Percentiles rank a stretch among this genome's conserved stretches.
Conservation (phyloP, 2,797 vertebrate species). For the Acropternis orthonyx region DNA sequence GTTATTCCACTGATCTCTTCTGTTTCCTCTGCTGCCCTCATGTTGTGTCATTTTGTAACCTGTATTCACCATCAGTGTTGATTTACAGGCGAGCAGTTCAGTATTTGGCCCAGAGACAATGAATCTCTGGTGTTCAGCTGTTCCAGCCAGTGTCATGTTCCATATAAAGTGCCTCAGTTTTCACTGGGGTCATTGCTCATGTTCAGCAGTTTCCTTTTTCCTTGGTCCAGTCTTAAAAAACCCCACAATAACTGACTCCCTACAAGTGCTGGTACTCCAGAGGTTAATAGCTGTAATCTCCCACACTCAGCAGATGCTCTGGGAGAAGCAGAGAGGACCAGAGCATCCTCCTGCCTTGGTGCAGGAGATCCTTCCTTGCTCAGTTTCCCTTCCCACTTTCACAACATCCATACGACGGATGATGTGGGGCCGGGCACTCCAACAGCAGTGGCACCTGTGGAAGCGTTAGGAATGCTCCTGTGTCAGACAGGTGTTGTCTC, state of each 20-base stretch:
- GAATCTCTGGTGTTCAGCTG: background rate
- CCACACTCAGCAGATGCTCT: background rate
- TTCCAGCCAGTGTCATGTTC: background rate
- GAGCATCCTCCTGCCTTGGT: background rate
- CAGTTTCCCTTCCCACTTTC: background rate
- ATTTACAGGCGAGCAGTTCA: background rate
- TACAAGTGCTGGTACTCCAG: background rate
- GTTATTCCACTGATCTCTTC: background rate
- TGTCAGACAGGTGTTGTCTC: background rate
- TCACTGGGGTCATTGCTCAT: background rate
- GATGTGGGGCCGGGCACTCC: background rate
- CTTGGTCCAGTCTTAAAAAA: background rate
- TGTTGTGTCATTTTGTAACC: background rate
- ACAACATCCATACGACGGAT: fast-evolving
- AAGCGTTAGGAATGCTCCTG: background rate
- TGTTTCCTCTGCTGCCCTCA: background rate
- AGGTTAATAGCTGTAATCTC: background rate
- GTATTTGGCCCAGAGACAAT: background rate
- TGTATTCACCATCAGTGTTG: background rate
- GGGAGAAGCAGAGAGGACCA: background rate
- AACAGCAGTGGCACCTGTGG: background rate
- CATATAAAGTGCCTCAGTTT: background rate
- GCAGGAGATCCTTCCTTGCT: background rate
- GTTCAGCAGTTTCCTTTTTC: background rate
- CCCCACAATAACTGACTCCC: background rate